These are phyloP conservation scores for Aelia acuminata DNA, from an alignment of 2,888 invertebrate genomes.

Conservation along the genomic window DNA sequence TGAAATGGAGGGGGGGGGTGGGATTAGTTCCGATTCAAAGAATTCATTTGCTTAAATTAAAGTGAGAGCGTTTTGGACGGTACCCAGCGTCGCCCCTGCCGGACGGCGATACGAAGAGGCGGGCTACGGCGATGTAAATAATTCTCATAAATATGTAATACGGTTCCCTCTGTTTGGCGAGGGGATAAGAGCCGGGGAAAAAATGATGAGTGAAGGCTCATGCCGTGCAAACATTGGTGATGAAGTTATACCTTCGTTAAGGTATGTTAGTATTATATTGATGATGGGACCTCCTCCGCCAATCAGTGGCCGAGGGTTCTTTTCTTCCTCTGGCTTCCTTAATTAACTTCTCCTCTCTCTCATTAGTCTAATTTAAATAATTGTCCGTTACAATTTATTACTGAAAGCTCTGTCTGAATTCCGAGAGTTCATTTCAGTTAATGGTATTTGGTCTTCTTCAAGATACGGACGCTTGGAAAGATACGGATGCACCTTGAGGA, in stretches of 20 bases:
- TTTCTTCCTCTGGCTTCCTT: not conserved
- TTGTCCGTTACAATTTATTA: constrained; percentile 13
- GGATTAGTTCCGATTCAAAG: constrained; percentile 43
- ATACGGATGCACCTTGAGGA: not conserved
- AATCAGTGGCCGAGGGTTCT: constrained; percentile 31
- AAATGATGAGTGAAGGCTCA: constrained; percentile 31
- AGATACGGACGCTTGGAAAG: not conserved
- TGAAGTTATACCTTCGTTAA: constrained; percentile 51
- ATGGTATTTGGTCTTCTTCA: not conserved
- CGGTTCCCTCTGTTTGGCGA: constrained; percentile 1
- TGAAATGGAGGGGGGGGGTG: not conserved
- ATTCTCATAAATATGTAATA: constrained; percentile 54
- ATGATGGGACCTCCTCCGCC: not conserved
- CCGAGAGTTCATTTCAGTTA: not conserved
- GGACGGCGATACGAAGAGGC: not conserved
- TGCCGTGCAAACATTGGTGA: constrained; percentile 32
- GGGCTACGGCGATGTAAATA: constrained; percentile 42
- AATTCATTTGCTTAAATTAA: constrained; percentile 51
- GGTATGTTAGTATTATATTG: constrained; percentile 54
- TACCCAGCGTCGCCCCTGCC: too few species aligned
- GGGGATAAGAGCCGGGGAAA: not conserved
- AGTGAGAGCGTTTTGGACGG: not conserved
- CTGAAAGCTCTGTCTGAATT: not conserved
- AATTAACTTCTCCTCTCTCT: constrained; percentile 18
- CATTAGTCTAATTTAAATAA: constrained; percentile 44